These are phyloP conservation scores for Podabrus alpinus DNA, from an alignment of 2,888 invertebrate species.

Conservation along the genomic window DNA sequence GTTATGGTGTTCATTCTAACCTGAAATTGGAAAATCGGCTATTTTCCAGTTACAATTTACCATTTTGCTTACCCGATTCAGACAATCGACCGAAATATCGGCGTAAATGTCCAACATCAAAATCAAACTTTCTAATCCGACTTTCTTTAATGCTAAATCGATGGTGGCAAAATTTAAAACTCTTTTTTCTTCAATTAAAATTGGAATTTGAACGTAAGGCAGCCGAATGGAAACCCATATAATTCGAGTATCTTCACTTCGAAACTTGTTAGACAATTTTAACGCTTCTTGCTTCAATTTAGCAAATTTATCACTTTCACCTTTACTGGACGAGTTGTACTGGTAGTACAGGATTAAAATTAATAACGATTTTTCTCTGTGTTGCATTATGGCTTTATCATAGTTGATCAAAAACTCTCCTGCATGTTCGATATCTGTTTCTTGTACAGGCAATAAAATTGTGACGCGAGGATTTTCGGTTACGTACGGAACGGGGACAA, in stretches of 20 bases:
- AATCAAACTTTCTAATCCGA: conserved; percentile 73
- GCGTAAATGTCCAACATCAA: conserved; percentile 69
- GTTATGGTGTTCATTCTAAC: conserved; percentile 93
- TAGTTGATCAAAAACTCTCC: conserved; percentile 74
- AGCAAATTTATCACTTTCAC: conserved; percentile 51
- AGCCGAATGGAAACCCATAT: conserved; percentile 72
- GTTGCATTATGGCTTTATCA: conserved; percentile 66
- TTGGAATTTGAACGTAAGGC: conserved; percentile 50
- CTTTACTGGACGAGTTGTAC: conserved; percentile 66
- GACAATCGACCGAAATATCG: conserved; percentile 79
- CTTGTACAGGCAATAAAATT: conserved; percentile 73
- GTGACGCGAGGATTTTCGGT: conserved; percentile 88
- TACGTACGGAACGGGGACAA: conserved; percentile 92
- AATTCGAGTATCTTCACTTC: conserved; percentile 69
- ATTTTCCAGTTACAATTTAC: neutral
- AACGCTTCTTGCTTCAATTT: conserved; percentile 67
- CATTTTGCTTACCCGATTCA: conserved; percentile 76
- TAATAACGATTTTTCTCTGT: conserved; percentile 78
- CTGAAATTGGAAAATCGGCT: conserved; percentile 50
- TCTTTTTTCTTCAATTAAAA: conserved; percentile 50
- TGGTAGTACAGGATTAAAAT: conserved; percentile 74
- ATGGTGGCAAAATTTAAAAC: conserved; percentile 63
- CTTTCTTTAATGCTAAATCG: conserved; percentile 71
- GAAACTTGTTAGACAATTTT: conserved; percentile 66
- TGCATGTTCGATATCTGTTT: conserved; percentile 61